Conservation (phyloP, 2,888 invertebrate species). For the Tetranychus piercei region DNA sequence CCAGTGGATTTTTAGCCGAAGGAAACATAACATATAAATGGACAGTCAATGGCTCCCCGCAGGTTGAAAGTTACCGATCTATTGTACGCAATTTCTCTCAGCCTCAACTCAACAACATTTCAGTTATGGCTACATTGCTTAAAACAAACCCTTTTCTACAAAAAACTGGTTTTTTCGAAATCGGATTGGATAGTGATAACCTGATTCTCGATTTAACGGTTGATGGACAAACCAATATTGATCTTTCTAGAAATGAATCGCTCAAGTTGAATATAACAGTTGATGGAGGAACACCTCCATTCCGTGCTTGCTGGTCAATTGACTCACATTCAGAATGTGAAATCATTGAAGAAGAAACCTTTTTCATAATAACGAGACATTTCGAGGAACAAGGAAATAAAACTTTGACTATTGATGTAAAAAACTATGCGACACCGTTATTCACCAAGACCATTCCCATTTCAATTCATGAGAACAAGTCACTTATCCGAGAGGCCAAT, state of each 20-base stretch:
- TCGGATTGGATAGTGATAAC: not conserved
- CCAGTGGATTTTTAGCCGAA: not conserved
- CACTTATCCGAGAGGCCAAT: no score
- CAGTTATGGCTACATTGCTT: not conserved
- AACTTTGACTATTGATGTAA: not conserved
- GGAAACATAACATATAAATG: slow-evolving; percentile 9
- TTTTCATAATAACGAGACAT: no score
- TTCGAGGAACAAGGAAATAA: not conserved
- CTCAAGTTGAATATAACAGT: slow-evolving; percentile 48
- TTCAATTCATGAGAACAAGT: slow-evolving; percentile 62
- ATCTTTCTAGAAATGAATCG: slow-evolving; percentile 63
- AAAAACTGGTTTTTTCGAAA: not conserved
- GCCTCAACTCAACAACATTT: not conserved
- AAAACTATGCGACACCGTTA: slow-evolving; percentile 53
- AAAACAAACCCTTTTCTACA: not conserved
- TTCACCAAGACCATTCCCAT: slow-evolving; percentile 50
- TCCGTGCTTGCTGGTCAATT: no score
- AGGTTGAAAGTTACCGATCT: not conserved
- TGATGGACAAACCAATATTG: slow-evolving; percentile 31
- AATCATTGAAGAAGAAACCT: no score
- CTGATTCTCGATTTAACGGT: not conserved
- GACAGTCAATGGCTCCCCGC: not conserved
- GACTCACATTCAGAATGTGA: no score
- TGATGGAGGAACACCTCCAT: slow-evolving; percentile 45
- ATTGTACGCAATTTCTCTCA: not conserved